These are phyloP conservation scores for Nothura maculosa DNA, from an alignment of 2,797 vertebrate genomes.

Conservation along the genomic window DNA sequence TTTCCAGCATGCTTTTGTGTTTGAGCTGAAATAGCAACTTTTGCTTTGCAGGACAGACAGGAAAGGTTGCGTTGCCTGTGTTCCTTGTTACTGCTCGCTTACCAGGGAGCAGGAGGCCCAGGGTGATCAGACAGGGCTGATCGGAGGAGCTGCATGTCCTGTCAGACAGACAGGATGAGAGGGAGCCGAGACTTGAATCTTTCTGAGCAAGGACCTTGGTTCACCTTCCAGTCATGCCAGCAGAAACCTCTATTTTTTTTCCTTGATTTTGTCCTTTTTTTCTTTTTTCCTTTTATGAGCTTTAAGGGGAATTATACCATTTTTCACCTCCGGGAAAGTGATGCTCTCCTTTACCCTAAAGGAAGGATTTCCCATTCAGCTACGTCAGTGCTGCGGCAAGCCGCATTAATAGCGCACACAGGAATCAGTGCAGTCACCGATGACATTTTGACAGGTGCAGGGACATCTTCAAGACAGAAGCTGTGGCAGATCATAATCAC, in stretches of 20 bases:
- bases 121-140: not conserved
- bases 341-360: not conserved
- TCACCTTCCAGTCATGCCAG: not conserved
- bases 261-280: not conserved
- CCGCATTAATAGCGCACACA: fast-evolving
- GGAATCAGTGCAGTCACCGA: not conserved
- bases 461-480: not conserved
- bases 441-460: not conserved
- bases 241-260: not conserved
- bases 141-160: not conserved
- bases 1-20: not conserved
- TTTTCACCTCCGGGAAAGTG: not conserved
- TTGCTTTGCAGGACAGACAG: not conserved
- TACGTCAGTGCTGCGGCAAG: not conserved
- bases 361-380: not conserved
- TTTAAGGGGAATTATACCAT: not conserved
- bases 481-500: not conserved
- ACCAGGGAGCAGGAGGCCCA: not conserved
- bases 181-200: not conserved
- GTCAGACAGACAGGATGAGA: fast-evolving
- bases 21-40: not conserved
- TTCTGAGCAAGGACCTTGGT: not conserved
- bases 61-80: not conserved
- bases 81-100: not conserved
- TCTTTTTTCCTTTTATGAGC: not conserved